Conservation (phyloP, 2,113 vertebrate species). For the Leptocoma aspasia region DNA sequence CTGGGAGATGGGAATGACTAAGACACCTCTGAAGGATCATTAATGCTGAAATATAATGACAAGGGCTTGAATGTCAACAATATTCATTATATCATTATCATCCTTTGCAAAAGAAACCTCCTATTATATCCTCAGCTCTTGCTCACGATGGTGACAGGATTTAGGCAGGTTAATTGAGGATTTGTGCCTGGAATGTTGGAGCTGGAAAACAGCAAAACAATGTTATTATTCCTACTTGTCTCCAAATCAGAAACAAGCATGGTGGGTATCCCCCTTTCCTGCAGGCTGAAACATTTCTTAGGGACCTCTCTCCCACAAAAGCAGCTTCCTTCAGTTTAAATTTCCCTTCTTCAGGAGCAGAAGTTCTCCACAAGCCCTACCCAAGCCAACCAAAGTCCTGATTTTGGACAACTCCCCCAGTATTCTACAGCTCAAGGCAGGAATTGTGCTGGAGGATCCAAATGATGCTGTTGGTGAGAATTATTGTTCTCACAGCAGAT, state of each 20-base stretch:
- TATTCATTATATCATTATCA: not conserved
- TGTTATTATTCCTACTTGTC: not conserved
- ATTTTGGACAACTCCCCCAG: not conserved
- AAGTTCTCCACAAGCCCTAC: not conserved
- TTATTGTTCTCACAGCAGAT: not conserved
- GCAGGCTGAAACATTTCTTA: not conserved
- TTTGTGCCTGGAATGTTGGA: not conserved
- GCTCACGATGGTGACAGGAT: not conserved
- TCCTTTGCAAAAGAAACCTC: not conserved
- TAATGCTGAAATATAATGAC: conserved; percentile 15
- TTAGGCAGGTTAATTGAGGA: not conserved
- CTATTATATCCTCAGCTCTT: not conserved
- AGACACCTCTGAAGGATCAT: not conserved
- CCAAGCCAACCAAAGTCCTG: not conserved
- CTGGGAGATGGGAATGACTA: not conserved
- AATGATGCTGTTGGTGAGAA: not conserved
- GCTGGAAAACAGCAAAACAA: not conserved
- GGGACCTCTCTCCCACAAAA: not conserved
- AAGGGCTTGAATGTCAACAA: conserved; percentile 12
- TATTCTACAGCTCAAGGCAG: not conserved
- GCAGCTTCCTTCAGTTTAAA: not conserved
- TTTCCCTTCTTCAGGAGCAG: not conserved
- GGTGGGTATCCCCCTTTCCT: not conserved
- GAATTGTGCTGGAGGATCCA: not conserved
- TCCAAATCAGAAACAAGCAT: not conserved